Evolutionary conservation across 2,797 vertebrate species (phyloP), one percentile per base, ranked within the genome.

Genomic region (Tangara arthus): DNA sequence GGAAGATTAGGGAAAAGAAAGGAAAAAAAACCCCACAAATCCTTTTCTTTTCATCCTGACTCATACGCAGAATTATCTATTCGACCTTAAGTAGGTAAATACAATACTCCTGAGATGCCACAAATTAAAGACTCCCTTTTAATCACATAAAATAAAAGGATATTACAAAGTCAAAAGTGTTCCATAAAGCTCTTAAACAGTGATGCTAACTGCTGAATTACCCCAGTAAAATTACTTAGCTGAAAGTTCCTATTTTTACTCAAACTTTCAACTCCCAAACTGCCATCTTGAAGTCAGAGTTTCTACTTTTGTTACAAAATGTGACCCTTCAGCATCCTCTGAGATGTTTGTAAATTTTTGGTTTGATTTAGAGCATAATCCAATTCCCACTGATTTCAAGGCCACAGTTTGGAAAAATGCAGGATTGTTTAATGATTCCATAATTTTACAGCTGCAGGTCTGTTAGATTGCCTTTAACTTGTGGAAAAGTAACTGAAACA

Each of bases 1-100:
- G 53, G 73, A 98, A 83, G 49, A 97, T 96, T 97, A 90, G 21
- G 84, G 72, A 92, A 94, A 92, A 79, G 53, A 89, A 47, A 76
- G 30, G 2, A 50, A 46, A 69, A 83, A 87, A 79, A 68, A 1
- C 0, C 1, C 28, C 22, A 84, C 28, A 95, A 72, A 80, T 96
- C 57, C 18, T 94, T 60, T 88, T 26, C 21, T 85, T 96, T 76
- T 69, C 23, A 49, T 34, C 7, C 65, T 93, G 79, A 89, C 68
- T 83, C 30, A 83, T 65, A 63, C 52, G 94, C 8, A 89, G 24
- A 94, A 94, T 91, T 69, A 94, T 44, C 89, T 94, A 30, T 66
- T 20, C 2, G 34, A 97, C 80, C 56, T 94, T 94, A 96, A 57
- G 70, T 11, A 89, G 68, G 86, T 84, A 96, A 97, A 97, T 76